Conservation (phyloP, 2,113 vertebrate species). For the Neogobius melanostomus region DNA sequence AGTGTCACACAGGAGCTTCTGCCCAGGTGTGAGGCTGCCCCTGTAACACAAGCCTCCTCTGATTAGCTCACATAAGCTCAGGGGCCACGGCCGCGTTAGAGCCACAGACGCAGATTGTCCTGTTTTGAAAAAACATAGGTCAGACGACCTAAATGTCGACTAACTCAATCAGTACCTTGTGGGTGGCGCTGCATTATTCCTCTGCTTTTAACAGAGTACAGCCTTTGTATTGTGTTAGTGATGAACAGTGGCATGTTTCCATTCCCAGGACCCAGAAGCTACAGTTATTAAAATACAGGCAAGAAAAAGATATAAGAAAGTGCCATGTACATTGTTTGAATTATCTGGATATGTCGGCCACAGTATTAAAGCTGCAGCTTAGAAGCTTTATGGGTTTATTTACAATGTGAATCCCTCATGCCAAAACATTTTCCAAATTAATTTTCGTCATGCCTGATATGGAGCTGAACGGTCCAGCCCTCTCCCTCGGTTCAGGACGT, state of each 20-base stretch:
- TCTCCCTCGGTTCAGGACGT: too few relatives aligned
- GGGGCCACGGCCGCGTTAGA: constrained; percentile 49
- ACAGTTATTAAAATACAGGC: constrained; percentile 34
- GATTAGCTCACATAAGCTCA: constrained; percentile 79
- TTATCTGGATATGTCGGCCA: background rate
- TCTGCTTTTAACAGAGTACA: constrained; percentile 30
- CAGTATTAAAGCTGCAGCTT: too few relatives aligned
- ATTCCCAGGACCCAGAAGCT: constrained; percentile 13
- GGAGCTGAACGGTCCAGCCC: too few relatives aligned
- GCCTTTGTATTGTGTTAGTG: constrained; percentile 5
- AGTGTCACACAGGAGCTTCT: constrained; percentile 41
- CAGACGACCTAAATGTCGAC: constrained; percentile 49
- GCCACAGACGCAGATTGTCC: constrained; percentile 52
- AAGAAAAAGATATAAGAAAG: background rate
- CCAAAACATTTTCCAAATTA: too few relatives aligned
- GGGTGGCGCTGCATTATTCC: constrained; percentile 64
- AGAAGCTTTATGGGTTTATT: too few relatives aligned
- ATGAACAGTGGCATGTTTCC: constrained; percentile 47
- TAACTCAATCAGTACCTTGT: constrained; percentile 65
- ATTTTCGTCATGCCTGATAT: too few relatives aligned
- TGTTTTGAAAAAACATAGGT: constrained; percentile 45
- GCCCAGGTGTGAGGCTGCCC: constrained; percentile 79
- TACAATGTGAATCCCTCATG: too few relatives aligned
- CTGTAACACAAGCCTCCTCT: constrained; percentile 75
- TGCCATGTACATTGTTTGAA: background rate